phyloP scores from a whole-genome alignment of 1,140 invertebrate species.

The Listronotus bonariensis region DNA sequence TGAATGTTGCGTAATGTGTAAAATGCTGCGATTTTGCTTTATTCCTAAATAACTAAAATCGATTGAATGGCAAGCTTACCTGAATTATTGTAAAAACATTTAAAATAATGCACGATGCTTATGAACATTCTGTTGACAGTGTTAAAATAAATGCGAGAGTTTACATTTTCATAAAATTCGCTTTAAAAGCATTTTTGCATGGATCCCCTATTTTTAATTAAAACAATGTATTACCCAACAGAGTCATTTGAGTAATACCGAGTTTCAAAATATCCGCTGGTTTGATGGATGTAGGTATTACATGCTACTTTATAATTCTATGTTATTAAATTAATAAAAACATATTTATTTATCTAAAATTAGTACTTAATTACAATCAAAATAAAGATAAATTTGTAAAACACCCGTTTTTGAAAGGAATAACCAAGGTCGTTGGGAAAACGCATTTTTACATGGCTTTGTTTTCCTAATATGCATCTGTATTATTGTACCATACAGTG shows the following conservation, averaged over 20 bases:
- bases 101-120: background rate
- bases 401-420: too few species aligned
- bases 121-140: background rate
- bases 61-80: background rate
- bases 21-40: background rate
- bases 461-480: too few species aligned
- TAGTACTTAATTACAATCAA: background rate
- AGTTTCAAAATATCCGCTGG: conserved; percentile 15
- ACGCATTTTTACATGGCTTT: too few species aligned
- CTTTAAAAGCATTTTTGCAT: background rate
- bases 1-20: conserved; percentile 1
- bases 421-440: too few species aligned
- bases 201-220: background rate
- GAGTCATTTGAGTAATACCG: conserved; percentile 11
- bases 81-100: background rate
- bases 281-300: conserved; percentile 3
- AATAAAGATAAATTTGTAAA: background rate
- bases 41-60: background rate
- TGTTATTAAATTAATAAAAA: conserved; percentile 18
- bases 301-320: conserved; percentile 1
- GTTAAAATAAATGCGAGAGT: too few species aligned
- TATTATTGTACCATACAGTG: too few species aligned
- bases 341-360: conserved; percentile 10
- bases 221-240: conserved; percentile 18
- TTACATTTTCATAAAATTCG: too few species aligned